Evolutionary conservation across 1,140 invertebrate genomes (phyloP).

Genomic region (Zaprionus africanus): DNA sequence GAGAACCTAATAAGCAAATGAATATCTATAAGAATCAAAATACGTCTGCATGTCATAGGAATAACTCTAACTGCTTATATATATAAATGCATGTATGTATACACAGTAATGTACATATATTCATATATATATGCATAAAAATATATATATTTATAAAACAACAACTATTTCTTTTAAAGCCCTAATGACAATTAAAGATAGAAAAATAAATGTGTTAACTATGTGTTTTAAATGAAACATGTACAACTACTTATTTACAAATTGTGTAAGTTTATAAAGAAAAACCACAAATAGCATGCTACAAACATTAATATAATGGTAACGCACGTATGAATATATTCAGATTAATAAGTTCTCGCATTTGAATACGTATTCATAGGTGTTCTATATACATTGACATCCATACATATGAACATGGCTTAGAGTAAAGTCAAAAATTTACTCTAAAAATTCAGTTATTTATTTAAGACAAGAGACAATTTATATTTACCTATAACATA

Average conservation of each 20-base stretch:
- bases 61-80: no score
- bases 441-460: slow-evolving; percentile 34
- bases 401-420: slow-evolving; percentile 1
- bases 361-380: background rate
- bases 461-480: slow-evolving; percentile 47
- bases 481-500: slow-evolving; percentile 44
- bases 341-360: background rate
- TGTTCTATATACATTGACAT: background rate
- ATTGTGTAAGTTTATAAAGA: slow-evolving; percentile 3
- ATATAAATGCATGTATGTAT: background rate
- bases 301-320: slow-evolving; percentile 17
- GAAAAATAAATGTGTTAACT: slow-evolving; percentile 45
- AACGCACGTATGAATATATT: background rate
- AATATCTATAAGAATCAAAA: no score
- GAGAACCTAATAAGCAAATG: no score
- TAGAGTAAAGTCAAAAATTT: background rate
- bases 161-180: background rate
- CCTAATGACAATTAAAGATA: slow-evolving; percentile 12
- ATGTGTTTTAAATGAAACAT: slow-evolving; percentile 30
- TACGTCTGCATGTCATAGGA: no score
- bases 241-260: slow-evolving; percentile 21
- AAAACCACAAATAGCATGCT: background rate
- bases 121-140: background rate
- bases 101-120: slow-evolving; percentile 12
- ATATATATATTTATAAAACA: background rate